Percentiles rank a stretch among this genome's conserved stretches.
Conservation (phyloP, 23 tunicate species). For the Aplidium turbinatum region DNA sequence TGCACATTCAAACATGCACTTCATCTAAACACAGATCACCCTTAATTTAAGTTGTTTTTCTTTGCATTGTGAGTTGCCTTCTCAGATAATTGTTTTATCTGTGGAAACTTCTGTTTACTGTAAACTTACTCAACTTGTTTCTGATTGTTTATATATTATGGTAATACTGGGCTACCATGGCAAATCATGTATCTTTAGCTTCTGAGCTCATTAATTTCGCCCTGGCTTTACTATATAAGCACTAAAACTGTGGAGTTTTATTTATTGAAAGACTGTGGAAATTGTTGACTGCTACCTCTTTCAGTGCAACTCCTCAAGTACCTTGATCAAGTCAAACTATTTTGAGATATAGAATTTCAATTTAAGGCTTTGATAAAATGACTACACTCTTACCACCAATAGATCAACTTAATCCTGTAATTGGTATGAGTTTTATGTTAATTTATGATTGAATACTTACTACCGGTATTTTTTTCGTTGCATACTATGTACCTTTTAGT, state of each 20-base stretch:
- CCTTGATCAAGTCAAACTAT: no score
- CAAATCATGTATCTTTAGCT: constrained; percentile 37
- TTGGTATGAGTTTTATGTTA: constrained; percentile 14
- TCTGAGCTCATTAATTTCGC: no score
- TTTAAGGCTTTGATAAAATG: no score
- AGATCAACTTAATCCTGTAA: constrained; percentile 25
- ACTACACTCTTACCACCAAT: constrained; percentile 50
- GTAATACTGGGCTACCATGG: constrained; percentile 41
- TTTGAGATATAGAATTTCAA: neutral
- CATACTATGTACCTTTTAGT: neutral
- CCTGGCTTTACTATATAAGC: no score
- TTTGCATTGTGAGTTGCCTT: neutral
- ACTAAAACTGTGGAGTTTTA: no score
- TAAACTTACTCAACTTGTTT: neutral
- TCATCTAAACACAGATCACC: no score
- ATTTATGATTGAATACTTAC: neutral
- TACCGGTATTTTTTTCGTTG: neutral
- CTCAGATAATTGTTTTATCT: neutral
- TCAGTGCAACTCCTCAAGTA: no score
- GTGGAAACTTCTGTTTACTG: no score
- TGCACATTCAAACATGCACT: no score
- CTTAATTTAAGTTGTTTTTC: no score
- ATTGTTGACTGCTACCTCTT: no score
- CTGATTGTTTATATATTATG: constrained; percentile 21
- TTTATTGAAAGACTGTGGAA: no score